Evolutionary conservation across 2,888 invertebrate genomes (phyloP), one percentile per base, ranked within the genome.

Genomic region (Romanomermis culicivorax): DNA sequence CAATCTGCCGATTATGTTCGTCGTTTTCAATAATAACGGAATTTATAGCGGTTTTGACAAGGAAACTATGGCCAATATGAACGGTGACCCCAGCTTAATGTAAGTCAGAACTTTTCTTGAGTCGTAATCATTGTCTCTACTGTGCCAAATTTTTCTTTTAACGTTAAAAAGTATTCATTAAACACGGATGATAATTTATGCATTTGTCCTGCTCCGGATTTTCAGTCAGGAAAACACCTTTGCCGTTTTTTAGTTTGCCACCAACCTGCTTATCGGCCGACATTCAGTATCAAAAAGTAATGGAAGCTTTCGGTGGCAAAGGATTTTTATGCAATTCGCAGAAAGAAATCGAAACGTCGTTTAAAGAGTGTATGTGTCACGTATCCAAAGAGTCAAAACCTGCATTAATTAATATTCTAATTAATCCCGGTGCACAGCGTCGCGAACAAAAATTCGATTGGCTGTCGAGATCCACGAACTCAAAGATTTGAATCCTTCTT

Each of bases 21-120:
- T 93, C 2, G 80, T 95, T 58, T 80, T 95, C 3, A 95, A 95
- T 72, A 95, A 95, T 74, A 87, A 83, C 67, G 93, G 93, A 25
- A 93, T 93, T 66, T 86, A 85, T 68, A 79, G 81, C 52, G 93
- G 93, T 3, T 77, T 89, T 58, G 81, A 83, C 64, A 75, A 77
- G 58, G 81, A 84, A 24, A 78, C 79, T 7, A 83, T 80, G 72
- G 72, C 77, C 42, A 79, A 80, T 49, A 75, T 86, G 1, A 75
- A 76, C 53, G 82, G 81, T 14, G 82, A 84, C 60, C 72, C 81
- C 48, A 77, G 83, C 1, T 76, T 81, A 68, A 78, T 79, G 86
- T 87, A 75, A 42, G 53, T 51, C n/a, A 53, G 56, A 4, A n/a
- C n/a, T n/a, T n/a, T n/a, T n/a, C n/a, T n/a, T n/a, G n/a, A n/a